phyloP scores from a whole-genome alignment of 2,113 vertebrate species.

The Seriola dumerili region DNA sequence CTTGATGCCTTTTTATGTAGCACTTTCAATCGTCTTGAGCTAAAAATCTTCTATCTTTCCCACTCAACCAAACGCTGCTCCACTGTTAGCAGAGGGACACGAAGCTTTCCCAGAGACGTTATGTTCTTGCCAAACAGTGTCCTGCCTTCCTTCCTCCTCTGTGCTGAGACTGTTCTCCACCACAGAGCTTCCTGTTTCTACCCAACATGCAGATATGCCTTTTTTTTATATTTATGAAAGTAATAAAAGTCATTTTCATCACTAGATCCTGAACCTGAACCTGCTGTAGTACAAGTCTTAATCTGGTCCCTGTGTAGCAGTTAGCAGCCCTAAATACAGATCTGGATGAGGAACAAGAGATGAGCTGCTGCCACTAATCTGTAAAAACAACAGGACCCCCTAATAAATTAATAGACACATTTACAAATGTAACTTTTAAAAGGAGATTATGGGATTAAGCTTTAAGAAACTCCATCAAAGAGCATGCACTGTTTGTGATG shows the following conservation, averaged over 20 bases:
- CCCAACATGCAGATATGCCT: background rate
- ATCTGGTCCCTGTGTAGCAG: too few relatives aligned
- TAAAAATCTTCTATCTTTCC: background rate
- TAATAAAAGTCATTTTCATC: too few relatives aligned
- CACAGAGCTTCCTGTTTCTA: constrained; percentile 31
- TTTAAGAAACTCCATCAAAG: background rate
- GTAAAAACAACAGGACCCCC: background rate
- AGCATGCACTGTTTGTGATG: constrained; percentile 5
- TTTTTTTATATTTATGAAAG: too few relatives aligned
- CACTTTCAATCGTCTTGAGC: too few relatives aligned
- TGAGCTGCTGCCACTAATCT: background rate
- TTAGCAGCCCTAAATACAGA: too few relatives aligned
- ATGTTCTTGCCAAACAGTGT: constrained; percentile 53
- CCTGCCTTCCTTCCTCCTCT: constrained; percentile 42
- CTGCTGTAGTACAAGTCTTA: too few relatives aligned
- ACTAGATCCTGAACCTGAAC: too few relatives aligned
- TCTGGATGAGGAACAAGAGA: background rate
- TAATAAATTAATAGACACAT: background rate
- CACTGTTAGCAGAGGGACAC: background rate
- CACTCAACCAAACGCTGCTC: constrained; percentile 6
- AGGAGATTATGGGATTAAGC: background rate
- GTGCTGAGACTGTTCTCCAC: constrained; percentile 27
- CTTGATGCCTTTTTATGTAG: too few relatives aligned
- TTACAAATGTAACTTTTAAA: background rate
- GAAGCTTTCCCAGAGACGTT: constrained; percentile 32